phyloP scores from a whole-genome alignment of 2,888 invertebrate species.

The Dicycla oo region DNA sequence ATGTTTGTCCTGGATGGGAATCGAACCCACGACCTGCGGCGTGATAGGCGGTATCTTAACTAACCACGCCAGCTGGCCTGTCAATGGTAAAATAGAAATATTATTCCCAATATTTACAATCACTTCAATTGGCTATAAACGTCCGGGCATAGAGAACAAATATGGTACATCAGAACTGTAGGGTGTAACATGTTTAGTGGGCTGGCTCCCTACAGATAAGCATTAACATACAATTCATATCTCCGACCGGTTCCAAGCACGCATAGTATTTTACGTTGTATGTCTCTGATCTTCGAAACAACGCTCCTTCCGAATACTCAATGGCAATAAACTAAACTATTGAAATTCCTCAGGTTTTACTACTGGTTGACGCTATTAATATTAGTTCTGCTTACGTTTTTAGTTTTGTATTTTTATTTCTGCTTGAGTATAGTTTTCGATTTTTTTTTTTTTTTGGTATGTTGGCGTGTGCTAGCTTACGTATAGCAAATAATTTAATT shows the following conservation, averaged over 20 bases:
- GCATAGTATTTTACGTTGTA: constrained; percentile 48
- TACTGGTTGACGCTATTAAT: too few species aligned
- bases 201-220: constrained; percentile 48
- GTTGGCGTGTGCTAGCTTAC: too few species aligned
- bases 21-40: too few species aligned
- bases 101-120: constrained; percentile 26
- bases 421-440: too few species aligned
- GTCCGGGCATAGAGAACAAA: constrained; percentile 17
- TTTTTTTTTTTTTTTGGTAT: too few species aligned
- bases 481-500: too few species aligned
- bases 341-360: too few species aligned
- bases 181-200: constrained; percentile 38
- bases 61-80: neutral
- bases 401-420: too few species aligned
- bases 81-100: constrained; percentile 5
- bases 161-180: constrained; percentile 31
- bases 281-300: constrained; percentile 33
- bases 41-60: too few species aligned
- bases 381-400: too few species aligned
- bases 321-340: too few species aligned
- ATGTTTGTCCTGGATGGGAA: too few species aligned
- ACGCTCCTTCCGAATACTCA: neutral
- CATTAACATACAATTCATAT: constrained; percentile 45
- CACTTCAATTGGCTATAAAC: constrained; percentile 14
- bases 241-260: constrained; percentile 54